Evolutionary conservation across 2,797 vertebrate genomes (phyloP).

Genomic region (Lycodopsis pacificus): DNA sequence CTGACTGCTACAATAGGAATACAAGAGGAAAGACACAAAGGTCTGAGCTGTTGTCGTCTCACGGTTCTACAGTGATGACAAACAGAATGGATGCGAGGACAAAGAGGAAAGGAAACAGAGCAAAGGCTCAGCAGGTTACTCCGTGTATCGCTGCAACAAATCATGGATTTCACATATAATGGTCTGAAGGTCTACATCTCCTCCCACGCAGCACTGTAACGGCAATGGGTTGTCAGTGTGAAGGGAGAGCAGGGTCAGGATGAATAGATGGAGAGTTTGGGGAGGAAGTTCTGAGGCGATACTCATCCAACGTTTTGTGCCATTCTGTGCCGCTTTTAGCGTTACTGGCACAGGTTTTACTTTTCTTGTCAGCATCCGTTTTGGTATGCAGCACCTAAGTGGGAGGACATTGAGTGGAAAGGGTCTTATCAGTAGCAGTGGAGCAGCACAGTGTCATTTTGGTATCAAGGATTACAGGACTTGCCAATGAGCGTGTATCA

Average conservation of each 20-base stretch:
- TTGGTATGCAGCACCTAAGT: neutral
- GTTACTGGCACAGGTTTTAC: neutral
- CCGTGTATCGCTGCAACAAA: conserved; percentile 7
- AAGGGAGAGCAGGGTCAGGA: neutral
- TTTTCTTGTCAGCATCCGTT: neutral
- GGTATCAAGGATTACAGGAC: neutral
- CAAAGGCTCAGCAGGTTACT: neutral
- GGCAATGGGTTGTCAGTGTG: conserved; percentile 5
- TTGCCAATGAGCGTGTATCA: neutral
- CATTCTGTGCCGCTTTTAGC: neutral
- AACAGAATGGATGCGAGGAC: conserved; percentile 4
- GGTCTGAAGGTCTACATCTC: neutral
- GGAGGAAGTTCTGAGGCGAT: neutral
- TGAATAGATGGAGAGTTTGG: neutral
- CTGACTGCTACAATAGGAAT: conserved; percentile 28
- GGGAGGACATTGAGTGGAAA: neutral
- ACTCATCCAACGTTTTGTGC: neutral
- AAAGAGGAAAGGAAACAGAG: conserved; percentile 4
- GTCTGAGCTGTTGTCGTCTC: conserved; percentile 53
- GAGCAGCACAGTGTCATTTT: conserved; percentile 8
- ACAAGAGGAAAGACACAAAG: conserved; percentile 50
- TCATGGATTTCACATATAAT: conserved; percentile 19
- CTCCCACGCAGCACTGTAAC: neutral
- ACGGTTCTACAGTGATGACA: conserved; percentile 9
- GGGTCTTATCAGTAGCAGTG: neutral